Evolutionary conservation across 2,797 vertebrate species (phyloP), one percentile per base, ranked within the genome.

Genomic region (Manis crassicaudata): DNA sequence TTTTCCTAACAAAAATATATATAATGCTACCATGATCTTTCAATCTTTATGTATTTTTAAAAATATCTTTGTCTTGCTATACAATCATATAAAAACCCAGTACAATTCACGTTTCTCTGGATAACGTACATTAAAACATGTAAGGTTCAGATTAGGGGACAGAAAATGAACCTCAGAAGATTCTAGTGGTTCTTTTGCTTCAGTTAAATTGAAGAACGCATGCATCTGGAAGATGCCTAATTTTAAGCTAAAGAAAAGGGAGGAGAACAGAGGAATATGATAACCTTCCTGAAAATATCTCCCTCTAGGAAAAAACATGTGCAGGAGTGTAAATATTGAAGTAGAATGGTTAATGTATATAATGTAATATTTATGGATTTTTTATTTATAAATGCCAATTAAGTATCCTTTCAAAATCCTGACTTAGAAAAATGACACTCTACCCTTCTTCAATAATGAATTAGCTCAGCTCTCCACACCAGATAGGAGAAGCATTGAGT

Each of bases 311-410:
- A 85, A 89, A 96, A 94, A 95, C 81, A 58, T 76, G 43, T 81
- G 32, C 12, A 85, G 29, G 9, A 84, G 5, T 87, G 3, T 91
- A 94, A 95, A 96, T 92, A 90, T 88, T 96, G 77, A 96, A 86
- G 63, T 40, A 79, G 75, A 87, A 94, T 87, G 84, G 43, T 63
- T 63, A 88, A 35, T 93, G 32, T 75, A n/a, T 89, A 80, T 94
- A 73, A 91, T 89, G 27, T 63, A 91, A 52, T 96, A 85, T 92
- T 94, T 95, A 92, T 90, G 40, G 23, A 73, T 88, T 92, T 40
- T 97, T 92, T 81, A 96, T 95, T 92, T 94, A 70, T 94, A 92
- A 96, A 90, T 92, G 43, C 21, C 52, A 68, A 27, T 90, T 88
- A 94, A 92, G 54, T 80, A 76, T 81, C 37, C 62, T 88, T 93